Evolutionary conservation across 2,888 invertebrate genomes (phyloP).

Genomic region (Uropetala carovei): DNA sequence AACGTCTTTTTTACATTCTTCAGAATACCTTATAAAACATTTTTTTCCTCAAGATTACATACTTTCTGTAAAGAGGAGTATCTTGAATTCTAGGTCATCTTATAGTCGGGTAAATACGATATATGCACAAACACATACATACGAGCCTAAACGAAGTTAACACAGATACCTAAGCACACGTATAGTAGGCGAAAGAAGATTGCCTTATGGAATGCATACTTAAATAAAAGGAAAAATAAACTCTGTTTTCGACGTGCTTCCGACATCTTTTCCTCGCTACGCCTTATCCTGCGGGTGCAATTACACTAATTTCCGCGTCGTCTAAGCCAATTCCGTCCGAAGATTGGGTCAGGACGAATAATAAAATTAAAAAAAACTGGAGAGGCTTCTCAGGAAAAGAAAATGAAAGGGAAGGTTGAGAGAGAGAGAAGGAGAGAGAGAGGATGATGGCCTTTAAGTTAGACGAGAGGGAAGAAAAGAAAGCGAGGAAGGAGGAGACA

Average conservation of each 20-base stretch:
- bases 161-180: not conserved
- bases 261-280: not conserved
- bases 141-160: too few species aligned
- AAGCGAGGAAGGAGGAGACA: not conserved
- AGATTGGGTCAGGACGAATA: not conserved
- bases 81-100: not conserved
- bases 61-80: too few species aligned
- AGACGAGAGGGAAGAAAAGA: not conserved
- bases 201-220: too few species aligned
- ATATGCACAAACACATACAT: too few species aligned
- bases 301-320: slow-evolving; percentile 42
- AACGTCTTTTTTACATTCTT: too few species aligned
- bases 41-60: too few species aligned
- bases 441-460: too few species aligned
- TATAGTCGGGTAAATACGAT: not conserved
- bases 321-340: slow-evolving; percentile 30
- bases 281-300: not conserved
- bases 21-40: too few species aligned
- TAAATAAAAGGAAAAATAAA: not conserved
- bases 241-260: not conserved
- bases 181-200: too few species aligned
- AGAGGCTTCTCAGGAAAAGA: not conserved
- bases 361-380: not conserved
- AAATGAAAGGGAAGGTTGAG: not conserved
- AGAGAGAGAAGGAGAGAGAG: too few species aligned